Base-by-base conservation (phyloP, 2,888 invertebrate species). In the Rhorus exstirpatorius region DNA sequence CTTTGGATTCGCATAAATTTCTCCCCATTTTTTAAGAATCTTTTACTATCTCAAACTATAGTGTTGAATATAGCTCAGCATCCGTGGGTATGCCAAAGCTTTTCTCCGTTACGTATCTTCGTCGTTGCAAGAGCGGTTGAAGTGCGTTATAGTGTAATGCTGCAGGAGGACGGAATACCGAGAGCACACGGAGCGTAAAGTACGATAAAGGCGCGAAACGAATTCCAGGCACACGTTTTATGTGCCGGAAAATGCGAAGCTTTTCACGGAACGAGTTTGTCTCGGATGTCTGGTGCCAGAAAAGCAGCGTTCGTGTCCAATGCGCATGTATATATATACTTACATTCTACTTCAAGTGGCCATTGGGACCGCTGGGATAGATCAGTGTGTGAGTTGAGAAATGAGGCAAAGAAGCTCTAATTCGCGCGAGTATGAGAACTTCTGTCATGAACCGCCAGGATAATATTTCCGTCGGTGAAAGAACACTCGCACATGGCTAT, bases 141-240 rank as follows among this genome's bases (percentile, higher is more conserved):
- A 70, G 51, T 46, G 35, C 55, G 49, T n/a, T n/a, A n/a, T 53
- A 51, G 6, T 7, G 63, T 71, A 71, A 53, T 14, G 14, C 21
- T 26, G 51, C 31, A 19, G 68, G 65, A 19, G 67, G 53, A 14
- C 31, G 46, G 41, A 65, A 71, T 65, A 71, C 68, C 53, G 55
- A 19, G 61, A 14, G 49, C 8, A 51, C 49, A 38, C 31, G 31
- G 44, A 65, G 60, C 63, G 63, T 71, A 77, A 77, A 71, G 77
- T 77, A 71, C 44, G 77, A 81, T 81, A 81, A 71, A 81, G 81
- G 81, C 81, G 81, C 78, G 81, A 78, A 81, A 78, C 63, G 71
- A 81, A 81, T 81, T 81, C 81, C 78, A 58, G 70, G 61, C 71
- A 63, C 77, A 35, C 71, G 71, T 63, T 81, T 81, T 81, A 81